Evolutionary conservation across 2,797 vertebrate genomes (phyloP), one percentile per base, ranked within the genome.

Genomic region (Sebastes elongatus): DNA sequence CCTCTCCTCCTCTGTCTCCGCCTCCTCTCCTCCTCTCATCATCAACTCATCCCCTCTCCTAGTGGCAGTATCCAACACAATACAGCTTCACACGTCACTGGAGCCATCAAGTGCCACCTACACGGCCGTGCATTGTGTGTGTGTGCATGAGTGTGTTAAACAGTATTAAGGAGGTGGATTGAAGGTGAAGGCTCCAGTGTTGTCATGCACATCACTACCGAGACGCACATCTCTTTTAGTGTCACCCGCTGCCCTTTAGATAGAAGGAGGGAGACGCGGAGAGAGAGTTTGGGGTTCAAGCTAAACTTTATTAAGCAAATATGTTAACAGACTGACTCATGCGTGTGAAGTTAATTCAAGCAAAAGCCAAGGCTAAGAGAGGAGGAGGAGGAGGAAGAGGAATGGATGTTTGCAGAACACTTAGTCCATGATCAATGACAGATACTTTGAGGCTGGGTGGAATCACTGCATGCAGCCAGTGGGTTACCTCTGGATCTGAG

Each of bases 181-280:
- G 64, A 84, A 76, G 78, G 81, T 80, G 78, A 89, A 79, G 74
- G 78, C 71, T 74, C 7, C 20, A 2, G n/a, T 71, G 42, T 63
- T 49, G 16, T 81, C 1, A 1, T 30, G 38, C 33, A 6, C 53
- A 4, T 62, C 76, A 42, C 18, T n/a, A 10, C 53, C 23, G 1
- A 8, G 20, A 28, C 10, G 0, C 16, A 2, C 56, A 4, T 59
- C 49, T 61, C 32, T 27, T 32, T 32, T 25, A 30, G 25, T 68
- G 67, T 68, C 62, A 28, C 7, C 70, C 2, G 6, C 9, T 60
- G 27, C 10, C 33, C 42, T 71, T 59, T 10, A 33, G 53, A 73
- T 59, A 20, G 62, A 30, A 66, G 9, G 4, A 33, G 38, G 8
- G n/a, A 2, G 55, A 49, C n/a, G 20, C n/a, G 9, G 4, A 25